A percentile compares a stretch with the other conserved stretches of the same genome.
These are phyloP conservation scores for Gopherus flavomarginatus DNA, from an alignment of 2,113 vertebrate species.

Conservation along the genomic window DNA sequence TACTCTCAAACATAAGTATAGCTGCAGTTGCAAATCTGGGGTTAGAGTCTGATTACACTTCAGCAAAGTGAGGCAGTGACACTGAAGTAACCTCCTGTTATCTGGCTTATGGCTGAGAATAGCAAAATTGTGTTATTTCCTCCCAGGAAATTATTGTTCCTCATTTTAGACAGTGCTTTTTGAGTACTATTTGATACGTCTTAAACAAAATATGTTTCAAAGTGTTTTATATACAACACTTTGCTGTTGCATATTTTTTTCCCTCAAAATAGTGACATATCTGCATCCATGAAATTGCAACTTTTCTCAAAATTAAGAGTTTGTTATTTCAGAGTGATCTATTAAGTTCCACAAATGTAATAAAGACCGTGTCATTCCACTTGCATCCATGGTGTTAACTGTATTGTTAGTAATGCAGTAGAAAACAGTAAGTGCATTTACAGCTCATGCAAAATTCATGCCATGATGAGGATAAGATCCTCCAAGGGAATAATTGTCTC, in stretches of 20 bases:
- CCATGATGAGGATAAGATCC: not conserved
- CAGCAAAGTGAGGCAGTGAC: not conserved
- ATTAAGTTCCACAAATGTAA: conserved; percentile 21
- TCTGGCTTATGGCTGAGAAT: not conserved
- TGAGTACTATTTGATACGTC: not conserved
- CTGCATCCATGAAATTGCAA: not conserved
- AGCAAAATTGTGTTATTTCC: not conserved
- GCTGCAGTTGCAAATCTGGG: not conserved
- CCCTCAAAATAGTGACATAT: fast-evolving
- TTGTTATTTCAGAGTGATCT: not conserved
- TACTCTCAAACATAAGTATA: not conserved
- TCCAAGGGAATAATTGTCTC: conserved; percentile 38
- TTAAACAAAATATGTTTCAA: not conserved
- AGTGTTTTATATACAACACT: not conserved
- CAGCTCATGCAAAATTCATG: conserved; percentile 21
- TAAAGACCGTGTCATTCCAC: not conserved
- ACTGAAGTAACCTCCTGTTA: not conserved
- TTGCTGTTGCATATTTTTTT: fast-evolving
- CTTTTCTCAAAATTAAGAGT: not conserved
- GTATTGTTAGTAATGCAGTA: not conserved
- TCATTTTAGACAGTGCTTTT: not conserved
- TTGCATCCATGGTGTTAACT: not conserved
- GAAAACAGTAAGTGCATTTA: not conserved
- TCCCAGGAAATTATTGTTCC: not conserved
- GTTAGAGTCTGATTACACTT: not conserved